Percentiles rank a stretch among this genome's conserved stretches.
These are phyloP conservation scores for Egretta garzetta DNA, from an alignment of 2,113 vertebrate genomes.

Conservation along the genomic window DNA sequence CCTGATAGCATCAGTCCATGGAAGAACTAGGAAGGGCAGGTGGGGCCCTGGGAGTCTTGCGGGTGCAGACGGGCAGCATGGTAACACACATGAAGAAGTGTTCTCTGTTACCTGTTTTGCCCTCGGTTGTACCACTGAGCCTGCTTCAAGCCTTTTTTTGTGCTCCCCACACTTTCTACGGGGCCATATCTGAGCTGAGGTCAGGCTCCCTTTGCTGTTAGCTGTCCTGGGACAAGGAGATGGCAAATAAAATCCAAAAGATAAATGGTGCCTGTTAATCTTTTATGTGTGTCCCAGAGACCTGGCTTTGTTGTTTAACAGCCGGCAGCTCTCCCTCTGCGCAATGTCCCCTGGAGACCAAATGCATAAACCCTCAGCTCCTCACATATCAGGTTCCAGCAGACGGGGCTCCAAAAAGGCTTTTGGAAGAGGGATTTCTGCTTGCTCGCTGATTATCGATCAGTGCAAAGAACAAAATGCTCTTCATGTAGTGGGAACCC, in stretches of 20 bases:
- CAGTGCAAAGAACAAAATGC: background rate
- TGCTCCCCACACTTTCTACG: fast-evolving
- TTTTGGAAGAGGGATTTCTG: conserved; percentile 16
- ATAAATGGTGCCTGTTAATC: background rate
- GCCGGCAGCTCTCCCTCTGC: background rate
- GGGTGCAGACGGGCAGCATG: background rate
- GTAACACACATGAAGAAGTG: background rate
- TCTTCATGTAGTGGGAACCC: background rate
- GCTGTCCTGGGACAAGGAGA: background rate
- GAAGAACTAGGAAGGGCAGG: background rate
- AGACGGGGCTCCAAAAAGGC: background rate
- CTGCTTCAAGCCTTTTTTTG: background rate
- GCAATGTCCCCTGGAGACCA: background rate
- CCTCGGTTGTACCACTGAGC: fast-evolving
- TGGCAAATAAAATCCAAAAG: background rate
- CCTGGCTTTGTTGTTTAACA: background rate
- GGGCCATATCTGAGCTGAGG: background rate
- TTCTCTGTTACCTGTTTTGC: background rate
- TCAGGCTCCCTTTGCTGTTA: background rate
- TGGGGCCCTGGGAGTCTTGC: background rate
- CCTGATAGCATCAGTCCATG: background rate
- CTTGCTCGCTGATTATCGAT: background rate
- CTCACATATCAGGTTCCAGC: background rate
- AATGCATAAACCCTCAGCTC: background rate
- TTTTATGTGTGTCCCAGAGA: background rate